These are phyloP conservation scores for Bradypodion ventrale DNA, from an alignment of 2,797 vertebrate genomes.

Conservation along the genomic window DNA sequence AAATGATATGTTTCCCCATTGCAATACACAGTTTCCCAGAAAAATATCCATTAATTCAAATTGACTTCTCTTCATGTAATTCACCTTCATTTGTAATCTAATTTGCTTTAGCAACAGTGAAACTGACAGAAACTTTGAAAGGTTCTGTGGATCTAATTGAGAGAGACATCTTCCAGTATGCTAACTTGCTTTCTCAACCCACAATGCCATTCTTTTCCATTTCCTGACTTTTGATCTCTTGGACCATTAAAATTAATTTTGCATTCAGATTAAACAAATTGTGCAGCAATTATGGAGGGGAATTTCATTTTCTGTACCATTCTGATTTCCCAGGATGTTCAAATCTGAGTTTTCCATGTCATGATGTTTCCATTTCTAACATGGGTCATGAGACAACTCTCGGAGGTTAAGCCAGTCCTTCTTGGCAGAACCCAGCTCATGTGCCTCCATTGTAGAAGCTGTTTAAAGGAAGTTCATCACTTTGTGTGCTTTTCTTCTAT, in stretches of 20 bases:
- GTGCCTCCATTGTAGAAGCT: neutral
- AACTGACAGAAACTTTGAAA: constrained; percentile 22
- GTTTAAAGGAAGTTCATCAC: neutral
- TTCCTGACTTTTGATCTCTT: constrained; percentile 1
- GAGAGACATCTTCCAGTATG: neutral
- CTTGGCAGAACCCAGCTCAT: neutral
- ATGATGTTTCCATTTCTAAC: neutral
- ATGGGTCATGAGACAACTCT: neutral
- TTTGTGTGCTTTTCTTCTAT: neutral
- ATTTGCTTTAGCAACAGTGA: constrained; percentile 29
- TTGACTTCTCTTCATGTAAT: constrained; percentile 12
- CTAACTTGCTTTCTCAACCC: neutral
- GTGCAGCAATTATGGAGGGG: neutral
- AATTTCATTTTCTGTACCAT: neutral
- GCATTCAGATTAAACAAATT: neutral
- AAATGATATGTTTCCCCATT: neutral
- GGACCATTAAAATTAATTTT: constrained; percentile 1
- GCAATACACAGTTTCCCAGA: constrained; percentile 1
- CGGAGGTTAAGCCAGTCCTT: neutral
- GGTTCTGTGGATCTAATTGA: constrained; percentile 11
- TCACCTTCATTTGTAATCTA: constrained; percentile 24
- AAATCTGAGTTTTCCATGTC: constrained; percentile 12
- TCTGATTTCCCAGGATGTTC: neutral
- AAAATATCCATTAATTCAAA: constrained; percentile 17
- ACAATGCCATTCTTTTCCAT: neutral